Conservation (phyloP, 2,113 vertebrate genomes). For the Ameiurus melas region DNA sequence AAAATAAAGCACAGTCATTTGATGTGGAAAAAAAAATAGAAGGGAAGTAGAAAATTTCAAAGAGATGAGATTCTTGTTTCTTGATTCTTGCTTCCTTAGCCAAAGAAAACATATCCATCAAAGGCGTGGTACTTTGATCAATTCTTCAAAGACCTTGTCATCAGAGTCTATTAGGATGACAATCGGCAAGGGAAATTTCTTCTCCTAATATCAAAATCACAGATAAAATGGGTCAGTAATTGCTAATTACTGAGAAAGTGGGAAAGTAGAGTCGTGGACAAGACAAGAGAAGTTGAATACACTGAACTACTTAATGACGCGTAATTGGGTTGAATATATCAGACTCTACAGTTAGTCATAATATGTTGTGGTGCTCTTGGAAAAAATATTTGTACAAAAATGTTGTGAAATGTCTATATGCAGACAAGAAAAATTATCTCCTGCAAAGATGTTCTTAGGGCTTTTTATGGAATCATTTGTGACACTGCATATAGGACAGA, state of each 20-base stretch:
- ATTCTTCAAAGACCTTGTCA: slow-evolving; percentile 58
- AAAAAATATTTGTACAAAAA: slow-evolving; percentile 5
- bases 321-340: slow-evolving; percentile 2
- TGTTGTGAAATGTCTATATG: neutral
- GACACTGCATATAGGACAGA: slow-evolving; percentile 17
- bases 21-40: neutral
- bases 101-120: slow-evolving; percentile 66
- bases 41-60: slow-evolving; percentile 12
- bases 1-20: neutral
- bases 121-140: slow-evolving; percentile 57
- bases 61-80: slow-evolving; percentile 56
- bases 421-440: neutral
- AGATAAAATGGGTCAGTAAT: slow-evolving; percentile 65
- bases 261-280: slow-evolving; percentile 31
- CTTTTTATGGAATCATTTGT: slow-evolving; percentile 27
- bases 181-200: slow-evolving; percentile 51
- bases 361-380: neutral
- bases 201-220: slow-evolving; percentile 56
- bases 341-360: neutral
- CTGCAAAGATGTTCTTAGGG: neutral
- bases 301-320: neutral
- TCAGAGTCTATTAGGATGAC: slow-evolving; percentile 57
- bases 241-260: slow-evolving; percentile 62
- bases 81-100: slow-evolving; percentile 58
- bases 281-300: slow-evolving; percentile 13